Percentiles rank a stretch among this genome's conserved stretches.
Conservation (phyloP, 2,113 vertebrate genomes). For the Coptodon bakossiorum region DNA sequence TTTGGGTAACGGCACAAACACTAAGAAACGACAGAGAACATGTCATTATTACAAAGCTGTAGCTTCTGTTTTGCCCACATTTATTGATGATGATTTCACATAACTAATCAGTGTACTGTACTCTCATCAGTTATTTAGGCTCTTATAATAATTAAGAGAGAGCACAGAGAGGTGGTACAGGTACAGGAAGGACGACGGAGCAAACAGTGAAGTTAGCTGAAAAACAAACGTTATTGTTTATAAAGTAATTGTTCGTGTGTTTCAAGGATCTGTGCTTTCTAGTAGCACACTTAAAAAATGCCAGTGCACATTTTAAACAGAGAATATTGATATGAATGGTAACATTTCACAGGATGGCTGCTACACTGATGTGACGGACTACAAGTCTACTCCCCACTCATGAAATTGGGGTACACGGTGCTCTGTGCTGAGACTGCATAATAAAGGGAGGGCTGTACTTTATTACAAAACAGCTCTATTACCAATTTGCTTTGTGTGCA, state of each 20-base stretch:
- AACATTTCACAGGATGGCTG: not conserved
- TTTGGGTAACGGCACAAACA: not conserved
- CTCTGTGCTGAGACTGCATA: not conserved
- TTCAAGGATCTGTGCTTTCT: not conserved
- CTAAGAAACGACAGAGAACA: not conserved
- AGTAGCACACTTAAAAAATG: not conserved
- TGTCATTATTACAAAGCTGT: not conserved
- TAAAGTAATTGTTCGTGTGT: not conserved
- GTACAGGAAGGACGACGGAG: not conserved
- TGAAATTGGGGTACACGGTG: not conserved
- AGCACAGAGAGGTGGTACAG: not conserved
- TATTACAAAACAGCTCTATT: not conserved
- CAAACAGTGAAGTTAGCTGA: not conserved
- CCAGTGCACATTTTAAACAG: fast-evolving
- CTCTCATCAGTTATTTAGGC: not conserved
- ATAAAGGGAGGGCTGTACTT: fast-evolving
- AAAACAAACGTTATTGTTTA: not conserved
- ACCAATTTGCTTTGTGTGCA: not conserved
- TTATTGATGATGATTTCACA: not conserved
- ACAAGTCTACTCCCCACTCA: not conserved
- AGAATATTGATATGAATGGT: not conserved
- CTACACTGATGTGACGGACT: not conserved
- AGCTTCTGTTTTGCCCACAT: not conserved
- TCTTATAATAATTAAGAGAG: not conserved
- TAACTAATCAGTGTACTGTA: not conserved